Conservation (phyloP, 2,888 invertebrate genomes). For the Oxytorus armatus region DNA sequence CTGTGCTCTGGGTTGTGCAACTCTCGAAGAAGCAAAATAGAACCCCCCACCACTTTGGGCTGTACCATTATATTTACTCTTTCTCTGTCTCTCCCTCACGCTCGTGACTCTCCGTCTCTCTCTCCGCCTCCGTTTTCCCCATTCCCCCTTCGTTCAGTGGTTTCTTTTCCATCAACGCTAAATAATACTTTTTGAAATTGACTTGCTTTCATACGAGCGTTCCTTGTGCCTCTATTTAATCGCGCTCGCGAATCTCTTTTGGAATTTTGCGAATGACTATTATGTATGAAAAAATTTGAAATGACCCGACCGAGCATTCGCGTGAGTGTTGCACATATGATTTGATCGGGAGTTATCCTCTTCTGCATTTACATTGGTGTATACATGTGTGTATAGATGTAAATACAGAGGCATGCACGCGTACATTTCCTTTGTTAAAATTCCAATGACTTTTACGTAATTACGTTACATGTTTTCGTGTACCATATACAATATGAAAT, state of each 20-base stretch:
- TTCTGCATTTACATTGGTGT: too few species aligned
- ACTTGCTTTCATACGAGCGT: conserved; percentile 8
- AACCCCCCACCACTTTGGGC: conserved; percentile 69
- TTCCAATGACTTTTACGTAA: conserved; percentile 69
- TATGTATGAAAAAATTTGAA: neutral
- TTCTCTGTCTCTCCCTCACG: conserved; percentile 11
- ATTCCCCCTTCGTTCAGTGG: conserved; percentile 64
- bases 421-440: conserved; percentile 57
- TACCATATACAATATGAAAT: conserved; percentile 59
- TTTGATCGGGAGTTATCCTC: conserved; percentile 2
- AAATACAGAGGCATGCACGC: conserved; percentile 6
- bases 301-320: conserved; percentile 19
- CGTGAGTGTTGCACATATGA: conserved; percentile 3
- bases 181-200: conserved; percentile 66
- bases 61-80: conserved; percentile 69
- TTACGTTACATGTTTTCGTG: conserved; percentile 45
- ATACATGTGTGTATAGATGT: neutral
- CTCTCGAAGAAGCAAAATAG: conserved; percentile 77
- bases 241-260: conserved; percentile 5
- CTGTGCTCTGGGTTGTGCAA: conserved; percentile 76
- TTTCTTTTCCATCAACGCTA: conserved; percentile 68
- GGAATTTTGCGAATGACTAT: neutral
- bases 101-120: conserved; percentile 31
- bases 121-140: conserved; percentile 65
- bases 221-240: conserved; percentile 18